phyloP scores from a whole-genome alignment of 2,797 vertebrate species.

The Sus cebifrons region DNA sequence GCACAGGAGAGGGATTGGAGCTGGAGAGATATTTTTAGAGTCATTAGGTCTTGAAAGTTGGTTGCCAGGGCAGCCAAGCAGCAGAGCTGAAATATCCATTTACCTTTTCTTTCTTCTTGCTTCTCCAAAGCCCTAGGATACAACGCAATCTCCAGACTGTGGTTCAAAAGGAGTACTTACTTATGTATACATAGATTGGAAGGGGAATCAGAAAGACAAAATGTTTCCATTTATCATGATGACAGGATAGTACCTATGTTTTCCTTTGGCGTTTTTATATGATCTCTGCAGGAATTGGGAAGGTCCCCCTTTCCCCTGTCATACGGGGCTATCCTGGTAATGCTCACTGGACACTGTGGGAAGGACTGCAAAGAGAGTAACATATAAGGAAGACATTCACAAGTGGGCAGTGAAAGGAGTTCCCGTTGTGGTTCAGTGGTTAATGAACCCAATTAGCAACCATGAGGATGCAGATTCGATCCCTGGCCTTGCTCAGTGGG shows the following conservation, averaged over 20 bases:
- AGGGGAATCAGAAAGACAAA: neutral
- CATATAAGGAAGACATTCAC: neutral
- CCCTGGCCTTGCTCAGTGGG: too few species aligned
- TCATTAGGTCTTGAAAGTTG: neutral
- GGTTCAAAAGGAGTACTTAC: neutral
- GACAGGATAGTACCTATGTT: neutral
- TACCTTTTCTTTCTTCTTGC: neutral
- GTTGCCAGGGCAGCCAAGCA: conserved; percentile 1
- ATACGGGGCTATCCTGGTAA: neutral
- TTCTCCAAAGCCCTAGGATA: neutral
- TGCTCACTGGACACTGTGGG: neutral
- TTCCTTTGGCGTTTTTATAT: conserved; percentile 24
- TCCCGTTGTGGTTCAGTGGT: too few species aligned
- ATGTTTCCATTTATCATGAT: neutral
- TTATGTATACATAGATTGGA: neutral
- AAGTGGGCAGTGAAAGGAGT: neutral
- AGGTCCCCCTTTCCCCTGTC: neutral
- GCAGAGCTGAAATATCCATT: neutral
- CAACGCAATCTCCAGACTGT: neutral
- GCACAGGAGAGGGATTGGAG: neutral
- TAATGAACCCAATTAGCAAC: too few species aligned
- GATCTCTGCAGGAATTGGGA: neutral
- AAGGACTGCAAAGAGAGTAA: neutral
- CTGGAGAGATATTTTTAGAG: neutral
- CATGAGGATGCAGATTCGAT: too few species aligned